Evolutionary conservation across 2,113 vertebrate genomes (phyloP), one percentile per base, ranked within the genome.

Genomic region (Cairina moschata): DNA sequence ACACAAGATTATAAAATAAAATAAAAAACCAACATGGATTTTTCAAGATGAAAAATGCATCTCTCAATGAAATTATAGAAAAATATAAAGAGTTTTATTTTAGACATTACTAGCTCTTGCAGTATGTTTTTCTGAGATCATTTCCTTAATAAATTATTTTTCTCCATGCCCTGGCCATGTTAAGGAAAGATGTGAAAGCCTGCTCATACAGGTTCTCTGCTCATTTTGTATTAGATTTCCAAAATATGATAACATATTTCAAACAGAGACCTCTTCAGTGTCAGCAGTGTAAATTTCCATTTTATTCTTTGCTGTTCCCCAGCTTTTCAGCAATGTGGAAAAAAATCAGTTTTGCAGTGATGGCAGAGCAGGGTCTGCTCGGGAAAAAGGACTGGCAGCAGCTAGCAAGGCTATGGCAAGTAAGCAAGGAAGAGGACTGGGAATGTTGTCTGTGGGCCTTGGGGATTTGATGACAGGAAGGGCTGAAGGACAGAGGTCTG

Each of bases 91-190:
- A n/a, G 15, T 44, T 66, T 74, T 71, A 68, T 82, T 80, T 85
- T 54, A 91, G 75, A 74, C 72, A 50, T 78, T 88, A 69, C 69
- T 72, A 74, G 66, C 56, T 77, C 42, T 86, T 93, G 83, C 2
- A 0, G 67, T 90, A 63, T 31, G 25, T 81, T 66, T 83, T 93
- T 81, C 40, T 67, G 72, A 85, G 72, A 59, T 80, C 10, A 74
- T 96, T 94, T 91, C 67, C 44, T 23, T 59, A 32, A 32, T 76
- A 62, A 81, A 42, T 80, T 89, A 32, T 60, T 93, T 88, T 94
- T 72, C 72, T 88, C 17, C 8, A 15, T 79, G 73, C 34, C 40
- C 16, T 50, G 73, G 56, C 18, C 66, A 88, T 52, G 38, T 40
- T 54, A 59, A 67, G 58, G 38, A 91, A 95, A 55, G 86, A 75